Percentiles rank a stretch among this genome's conserved stretches.
Conservation (phyloP, 2,113 vertebrate species). For the Syngnathus floridae region DNA sequence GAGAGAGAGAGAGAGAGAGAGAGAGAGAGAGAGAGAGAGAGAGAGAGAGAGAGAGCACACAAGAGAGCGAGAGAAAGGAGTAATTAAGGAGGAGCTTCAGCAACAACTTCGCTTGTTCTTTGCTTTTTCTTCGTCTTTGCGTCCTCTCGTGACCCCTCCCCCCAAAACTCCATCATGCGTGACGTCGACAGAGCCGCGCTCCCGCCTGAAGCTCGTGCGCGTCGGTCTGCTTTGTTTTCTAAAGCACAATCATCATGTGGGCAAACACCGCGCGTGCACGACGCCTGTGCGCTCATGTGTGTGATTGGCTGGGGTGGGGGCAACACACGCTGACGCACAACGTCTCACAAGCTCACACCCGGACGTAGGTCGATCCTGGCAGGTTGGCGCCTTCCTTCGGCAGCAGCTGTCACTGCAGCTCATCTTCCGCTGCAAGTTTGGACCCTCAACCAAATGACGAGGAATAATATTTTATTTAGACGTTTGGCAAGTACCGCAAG, state of each 20-base stretch:
- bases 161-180: slow-evolving; percentile 9
- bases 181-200: slow-evolving; percentile 4
- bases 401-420: not conserved
- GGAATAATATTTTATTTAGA: no score
- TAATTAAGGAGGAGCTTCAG: slow-evolving; percentile 68
- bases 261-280: slow-evolving; percentile 52
- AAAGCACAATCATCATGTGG: slow-evolving; percentile 43
- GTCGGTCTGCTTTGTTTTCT: slow-evolving; percentile 49
- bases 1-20: slow-evolving; percentile 25
- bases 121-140: slow-evolving; percentile 15
- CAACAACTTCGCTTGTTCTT: slow-evolving; percentile 34
- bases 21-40: slow-evolving; percentile 14
- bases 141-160: not conserved
- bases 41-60: slow-evolving; percentile 27
- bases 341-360: slow-evolving; percentile 1
- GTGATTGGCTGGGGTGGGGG: not conserved
- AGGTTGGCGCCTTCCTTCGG: slow-evolving; percentile 35
- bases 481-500: no score
- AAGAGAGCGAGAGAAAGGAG: slow-evolving; percentile 56
- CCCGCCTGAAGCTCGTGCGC: slow-evolving; percentile 29
- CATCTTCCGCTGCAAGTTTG: not conserved
- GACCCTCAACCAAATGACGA: no score
- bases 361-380: slow-evolving; percentile 6
- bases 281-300: slow-evolving; percentile 2
- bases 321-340: not conserved